These are phyloP conservation scores for Chrysemys picta DNA, from an alignment of 2,113 vertebrate species.

Conservation along the genomic window DNA sequence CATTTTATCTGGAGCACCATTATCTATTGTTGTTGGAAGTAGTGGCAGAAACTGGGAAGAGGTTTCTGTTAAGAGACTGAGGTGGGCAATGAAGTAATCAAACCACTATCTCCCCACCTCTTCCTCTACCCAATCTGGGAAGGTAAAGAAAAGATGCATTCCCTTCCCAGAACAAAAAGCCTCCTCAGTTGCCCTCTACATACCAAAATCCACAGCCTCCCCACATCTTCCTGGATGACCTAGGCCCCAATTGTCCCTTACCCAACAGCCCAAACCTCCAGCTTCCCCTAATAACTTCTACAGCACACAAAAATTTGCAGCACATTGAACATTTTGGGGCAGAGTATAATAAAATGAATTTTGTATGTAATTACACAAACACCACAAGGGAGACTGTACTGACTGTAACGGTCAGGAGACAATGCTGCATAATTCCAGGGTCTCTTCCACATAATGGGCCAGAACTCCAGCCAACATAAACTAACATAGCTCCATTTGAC, in stretches of 20 bases:
- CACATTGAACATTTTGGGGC: not conserved
- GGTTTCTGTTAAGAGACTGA: not conserved
- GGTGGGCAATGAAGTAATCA: not conserved
- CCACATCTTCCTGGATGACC: not conserved
- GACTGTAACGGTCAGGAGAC: not conserved
- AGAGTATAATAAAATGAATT: not conserved
- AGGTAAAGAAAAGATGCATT: not conserved
- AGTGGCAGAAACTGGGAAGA: not conserved
- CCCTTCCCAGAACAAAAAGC: not conserved
- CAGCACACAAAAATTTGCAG: fast-evolving
- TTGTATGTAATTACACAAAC: not conserved
- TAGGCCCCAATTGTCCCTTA: not conserved
- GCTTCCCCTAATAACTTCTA: not conserved
- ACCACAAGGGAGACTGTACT: not conserved
- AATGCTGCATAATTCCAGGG: not conserved
- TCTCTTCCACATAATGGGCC: not conserved
- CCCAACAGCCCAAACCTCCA: not conserved
- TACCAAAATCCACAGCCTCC: not conserved
- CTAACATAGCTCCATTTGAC: not conserved
- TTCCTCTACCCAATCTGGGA: not conserved
- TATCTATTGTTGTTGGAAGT: not conserved
- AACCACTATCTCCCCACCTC: not conserved
- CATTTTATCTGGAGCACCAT: not conserved
- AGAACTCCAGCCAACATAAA: not conserved
- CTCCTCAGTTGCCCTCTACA: not conserved